These are phyloP conservation scores for Holocentrus rufus DNA, from an alignment of 2,797 vertebrate genomes.

Conservation along the genomic window DNA sequence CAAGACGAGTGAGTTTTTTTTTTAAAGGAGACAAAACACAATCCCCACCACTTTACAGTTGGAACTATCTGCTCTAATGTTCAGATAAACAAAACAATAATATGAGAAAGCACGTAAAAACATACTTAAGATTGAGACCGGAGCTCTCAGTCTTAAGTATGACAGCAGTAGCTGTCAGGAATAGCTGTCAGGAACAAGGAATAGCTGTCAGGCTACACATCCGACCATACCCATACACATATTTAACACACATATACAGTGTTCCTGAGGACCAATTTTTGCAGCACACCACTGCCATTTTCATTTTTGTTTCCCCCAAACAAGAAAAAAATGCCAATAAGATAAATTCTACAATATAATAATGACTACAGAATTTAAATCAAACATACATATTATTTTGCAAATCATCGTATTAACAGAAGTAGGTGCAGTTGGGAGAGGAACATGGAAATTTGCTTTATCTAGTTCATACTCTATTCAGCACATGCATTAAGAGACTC, in stretches of 20 bases:
- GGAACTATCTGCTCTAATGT: slow-evolving; percentile 59
- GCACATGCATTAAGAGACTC: slow-evolving; percentile 79
- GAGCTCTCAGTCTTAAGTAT: too few species aligned
- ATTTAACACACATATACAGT: slow-evolving; percentile 72
- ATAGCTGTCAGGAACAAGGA: too few species aligned
- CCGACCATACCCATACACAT: slow-evolving; percentile 66
- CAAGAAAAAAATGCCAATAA: slow-evolving; percentile 71
- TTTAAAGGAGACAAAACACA: slow-evolving; percentile 44
- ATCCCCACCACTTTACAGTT: slow-evolving; percentile 58
- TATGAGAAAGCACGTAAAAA: slow-evolving; percentile 57
- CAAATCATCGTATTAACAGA: slow-evolving; percentile 76
- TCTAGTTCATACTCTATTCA: slow-evolving; percentile 76
- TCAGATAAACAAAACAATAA: slow-evolving; percentile 47
- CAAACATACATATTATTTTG: slow-evolving; percentile 78
- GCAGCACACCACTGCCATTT: slow-evolving; percentile 77
- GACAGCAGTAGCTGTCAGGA: too few species aligned
- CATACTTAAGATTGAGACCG: slow-evolving; percentile 64
- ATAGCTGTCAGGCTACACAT: slow-evolving; percentile 65
- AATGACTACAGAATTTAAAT: slow-evolving; percentile 79
- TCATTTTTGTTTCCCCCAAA: slow-evolving; percentile 77
- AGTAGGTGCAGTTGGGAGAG: slow-evolving; percentile 65
- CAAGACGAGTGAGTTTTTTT: slow-evolving; percentile 8
- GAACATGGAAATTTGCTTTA: slow-evolving; percentile 63
- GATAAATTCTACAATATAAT: slow-evolving; percentile 80
- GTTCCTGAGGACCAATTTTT: slow-evolving; percentile 81